Percentiles rank a stretch among this genome's conserved stretches.
These are phyloP conservation scores for Paguma larvata DNA, from an alignment of 2,797 vertebrate genomes.

Conservation along the genomic window DNA sequence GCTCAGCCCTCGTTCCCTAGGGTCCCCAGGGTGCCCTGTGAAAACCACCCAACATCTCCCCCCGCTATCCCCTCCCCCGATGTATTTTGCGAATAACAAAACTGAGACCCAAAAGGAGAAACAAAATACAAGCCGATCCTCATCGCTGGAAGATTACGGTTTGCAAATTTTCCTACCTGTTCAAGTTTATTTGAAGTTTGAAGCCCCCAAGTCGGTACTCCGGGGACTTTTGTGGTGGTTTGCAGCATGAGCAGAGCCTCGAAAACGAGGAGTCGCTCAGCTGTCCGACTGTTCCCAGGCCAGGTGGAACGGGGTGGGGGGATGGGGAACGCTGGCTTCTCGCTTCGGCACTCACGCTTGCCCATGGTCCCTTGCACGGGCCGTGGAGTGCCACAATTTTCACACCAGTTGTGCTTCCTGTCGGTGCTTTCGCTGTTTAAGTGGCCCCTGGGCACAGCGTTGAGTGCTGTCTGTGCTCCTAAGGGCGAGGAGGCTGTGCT, in stretches of 20 bases:
- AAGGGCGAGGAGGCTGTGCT: neutral
- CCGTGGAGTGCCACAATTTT: neutral
- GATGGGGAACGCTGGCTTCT: neutral
- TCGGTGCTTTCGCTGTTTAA: neutral
- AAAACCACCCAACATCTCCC: neutral
- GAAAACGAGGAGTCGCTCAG: neutral
- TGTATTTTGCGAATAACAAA: neutral
- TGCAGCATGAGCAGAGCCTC: neutral
- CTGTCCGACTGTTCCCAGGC: neutral
- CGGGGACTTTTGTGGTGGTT: neutral
- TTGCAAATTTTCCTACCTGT: neutral
- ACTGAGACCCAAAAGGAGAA: neutral
- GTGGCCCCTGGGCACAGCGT: accelerated
- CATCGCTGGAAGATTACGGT: neutral
- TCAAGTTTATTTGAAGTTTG: neutral
- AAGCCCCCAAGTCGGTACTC: too few species aligned
- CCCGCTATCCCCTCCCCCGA: accelerated
- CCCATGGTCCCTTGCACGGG: neutral
- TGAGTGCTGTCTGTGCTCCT: neutral
- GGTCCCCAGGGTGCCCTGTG: neutral
- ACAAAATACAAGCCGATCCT: neutral
- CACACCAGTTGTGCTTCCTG: neutral
- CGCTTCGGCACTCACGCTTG: accelerated
- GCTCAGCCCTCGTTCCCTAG: neutral
- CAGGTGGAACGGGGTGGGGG: neutral